Evolutionary conservation across 2,888 invertebrate species (phyloP).

Genomic region (Eurytoma adleriae): DNA sequence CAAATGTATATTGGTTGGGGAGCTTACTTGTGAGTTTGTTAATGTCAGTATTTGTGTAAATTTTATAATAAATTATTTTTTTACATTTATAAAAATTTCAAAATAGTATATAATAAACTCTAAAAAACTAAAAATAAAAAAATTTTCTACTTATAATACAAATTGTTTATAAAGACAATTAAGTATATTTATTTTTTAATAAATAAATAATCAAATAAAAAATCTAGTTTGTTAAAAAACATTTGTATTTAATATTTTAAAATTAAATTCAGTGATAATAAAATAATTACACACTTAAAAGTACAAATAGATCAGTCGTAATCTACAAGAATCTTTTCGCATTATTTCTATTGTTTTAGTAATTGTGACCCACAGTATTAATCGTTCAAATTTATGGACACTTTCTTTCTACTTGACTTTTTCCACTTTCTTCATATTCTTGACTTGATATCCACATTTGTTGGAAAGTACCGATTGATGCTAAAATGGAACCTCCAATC

Average conservation of each 20-base stretch:
- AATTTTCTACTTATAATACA: too few relatives aligned
- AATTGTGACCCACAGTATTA: slow-evolving; percentile 41
- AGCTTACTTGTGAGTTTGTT: slow-evolving; percentile 82
- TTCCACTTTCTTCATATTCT: slow-evolving; percentile 99
- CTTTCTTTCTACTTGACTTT: slow-evolving; percentile 97
- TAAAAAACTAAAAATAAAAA: slow-evolving; percentile 33
- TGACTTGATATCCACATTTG: slow-evolving; percentile 99
- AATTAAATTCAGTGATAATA: slow-evolving; percentile 50
- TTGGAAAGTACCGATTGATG: slow-evolving; percentile 99
- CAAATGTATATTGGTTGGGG: slow-evolving; percentile 99
- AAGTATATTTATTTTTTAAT: not conserved
- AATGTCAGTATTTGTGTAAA: slow-evolving; percentile 24
- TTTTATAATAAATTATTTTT: slow-evolving; percentile 45
- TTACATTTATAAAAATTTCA: slow-evolving; percentile 33
- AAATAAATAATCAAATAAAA: too few relatives aligned
- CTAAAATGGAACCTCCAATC: slow-evolving; percentile 99
- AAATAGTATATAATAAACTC: slow-evolving; percentile 22
- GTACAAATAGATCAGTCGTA: slow-evolving; percentile 51
- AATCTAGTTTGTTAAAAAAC: slow-evolving; percentile 36
- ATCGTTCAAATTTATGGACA: slow-evolving; percentile 81
- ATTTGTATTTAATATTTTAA: slow-evolving; percentile 47
- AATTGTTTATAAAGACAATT: slow-evolving; percentile 1
- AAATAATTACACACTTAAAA: slow-evolving; percentile 56
- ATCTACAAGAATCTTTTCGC: slow-evolving; percentile 49
- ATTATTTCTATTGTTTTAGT: slow-evolving; percentile 38